Evolutionary conservation across 30 jellyfish, hydroid and myxozoan species (phyloP).

Genomic region (Cassiopea xamachana): DNA sequence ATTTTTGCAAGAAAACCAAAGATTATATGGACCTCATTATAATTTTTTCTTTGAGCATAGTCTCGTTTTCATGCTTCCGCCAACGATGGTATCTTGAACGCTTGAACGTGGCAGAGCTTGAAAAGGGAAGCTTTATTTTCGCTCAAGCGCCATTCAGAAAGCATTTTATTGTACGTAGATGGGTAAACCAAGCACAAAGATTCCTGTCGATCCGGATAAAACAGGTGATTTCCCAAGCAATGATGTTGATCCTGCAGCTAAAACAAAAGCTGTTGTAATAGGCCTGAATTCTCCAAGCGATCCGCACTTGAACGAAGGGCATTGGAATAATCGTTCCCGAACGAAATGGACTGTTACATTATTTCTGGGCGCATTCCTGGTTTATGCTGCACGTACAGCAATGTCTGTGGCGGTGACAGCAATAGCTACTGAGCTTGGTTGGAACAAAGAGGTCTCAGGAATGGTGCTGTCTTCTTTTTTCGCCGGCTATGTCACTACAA

Average conservation of each 20-base stretch:
- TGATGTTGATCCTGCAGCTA: conserved; percentile 67
- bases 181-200: conserved; percentile 35
- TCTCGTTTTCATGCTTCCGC: not conserved
- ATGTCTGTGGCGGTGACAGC: conserved; percentile 96
- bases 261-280: conserved; percentile 51
- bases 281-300: conserved; percentile 6
- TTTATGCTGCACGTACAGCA: conserved; percentile 93
- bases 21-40: no score
- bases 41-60: no score
- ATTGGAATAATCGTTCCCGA: conserved; percentile 89
- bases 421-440: conserved; percentile 92
- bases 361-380: conserved; percentile 87
- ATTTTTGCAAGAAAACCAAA: no score
- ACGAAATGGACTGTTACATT: conserved; percentile 81
- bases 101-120: not conserved
- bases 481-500: conserved; percentile 97
- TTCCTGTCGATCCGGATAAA: conserved; percentile 41
- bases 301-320: conserved; percentile 24
- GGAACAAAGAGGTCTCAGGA: conserved; percentile 97
- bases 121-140: not conserved
- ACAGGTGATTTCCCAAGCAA: conserved; percentile 8
- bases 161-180: not conserved
- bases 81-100: no score
- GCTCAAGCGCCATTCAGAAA: not conserved
- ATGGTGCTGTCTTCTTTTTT: conserved; percentile 98